These are phyloP conservation scores for Zosterops pallidus DNA, from an alignment of 2,113 vertebrate genomes.

Conservation along the genomic window DNA sequence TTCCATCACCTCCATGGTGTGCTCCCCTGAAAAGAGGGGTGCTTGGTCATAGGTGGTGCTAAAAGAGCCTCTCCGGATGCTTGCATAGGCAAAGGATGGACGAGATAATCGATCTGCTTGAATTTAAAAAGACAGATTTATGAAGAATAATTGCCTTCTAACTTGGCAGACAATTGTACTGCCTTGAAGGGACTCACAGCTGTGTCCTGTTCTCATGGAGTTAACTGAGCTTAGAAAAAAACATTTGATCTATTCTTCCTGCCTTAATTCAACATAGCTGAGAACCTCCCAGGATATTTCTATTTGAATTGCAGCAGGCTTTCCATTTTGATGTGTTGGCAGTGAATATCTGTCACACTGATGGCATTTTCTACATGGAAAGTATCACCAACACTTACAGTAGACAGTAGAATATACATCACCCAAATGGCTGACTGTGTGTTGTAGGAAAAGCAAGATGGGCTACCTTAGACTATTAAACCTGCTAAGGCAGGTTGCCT, in stretches of 20 bases:
- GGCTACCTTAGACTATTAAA: background rate
- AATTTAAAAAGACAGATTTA: conserved; percentile 55
- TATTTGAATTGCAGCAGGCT: background rate
- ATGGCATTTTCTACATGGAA: conserved; percentile 27
- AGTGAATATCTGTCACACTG: conserved; percentile 5
- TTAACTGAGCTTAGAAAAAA: conserved; percentile 17
- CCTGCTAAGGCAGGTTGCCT: background rate
- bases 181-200: conserved; percentile 47
- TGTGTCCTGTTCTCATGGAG: conserved; percentile 36
- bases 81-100: background rate
- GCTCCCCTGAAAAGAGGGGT: background rate
- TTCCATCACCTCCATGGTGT: background rate
- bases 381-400: background rate
- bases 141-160: conserved; percentile 32
- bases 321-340: conserved; percentile 16
- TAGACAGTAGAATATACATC: background rate
- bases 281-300: conserved; percentile 18
- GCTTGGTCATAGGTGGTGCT: background rate
- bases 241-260: conserved; percentile 38
- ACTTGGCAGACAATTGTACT: conserved; percentile 30
- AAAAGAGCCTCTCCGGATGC: background rate
- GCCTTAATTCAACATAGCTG: conserved; percentile 14
- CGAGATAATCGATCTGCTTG: conserved; percentile 12
- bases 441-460: background rate
- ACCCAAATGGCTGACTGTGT: background rate